phyloP scores from a whole-genome alignment of 2,113 vertebrate genomes.

The Ochotona princeps region DNA sequence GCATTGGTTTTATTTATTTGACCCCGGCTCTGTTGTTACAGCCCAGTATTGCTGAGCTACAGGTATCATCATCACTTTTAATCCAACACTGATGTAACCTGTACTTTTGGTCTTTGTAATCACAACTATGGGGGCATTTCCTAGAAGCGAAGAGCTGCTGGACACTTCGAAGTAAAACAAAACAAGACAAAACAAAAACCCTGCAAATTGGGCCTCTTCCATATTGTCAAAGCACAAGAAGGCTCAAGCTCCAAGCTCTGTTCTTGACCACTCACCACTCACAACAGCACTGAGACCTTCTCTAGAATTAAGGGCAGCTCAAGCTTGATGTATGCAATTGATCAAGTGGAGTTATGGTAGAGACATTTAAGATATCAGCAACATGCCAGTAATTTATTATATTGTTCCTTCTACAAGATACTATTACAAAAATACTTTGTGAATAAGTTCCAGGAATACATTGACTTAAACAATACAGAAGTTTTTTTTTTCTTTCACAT shows the following conservation, averaged over 20 bases:
- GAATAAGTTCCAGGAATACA: not conserved
- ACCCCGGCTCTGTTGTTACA: constrained; percentile 8
- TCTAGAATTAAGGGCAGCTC: not conserved
- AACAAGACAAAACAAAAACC: not conserved
- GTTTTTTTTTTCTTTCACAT: not conserved
- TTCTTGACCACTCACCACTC: rapidly evolving
- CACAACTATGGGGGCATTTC: constrained; percentile 56
- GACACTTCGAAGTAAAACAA: constrained; percentile 9
- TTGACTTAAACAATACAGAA: constrained; percentile 2
- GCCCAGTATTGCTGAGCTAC: constrained; percentile 24
- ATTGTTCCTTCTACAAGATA: constrained; percentile 26
- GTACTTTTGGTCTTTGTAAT: constrained; percentile 69
- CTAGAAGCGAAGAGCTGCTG: constrained; percentile 60
- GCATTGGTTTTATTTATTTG: not conserved
- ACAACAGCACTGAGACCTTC: not conserved
- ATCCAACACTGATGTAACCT: constrained; percentile 63
- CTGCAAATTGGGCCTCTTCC: not conserved
- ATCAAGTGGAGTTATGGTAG: not conserved
- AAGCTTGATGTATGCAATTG: not conserved
- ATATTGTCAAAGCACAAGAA: not conserved
- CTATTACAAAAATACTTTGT: constrained; percentile 24
- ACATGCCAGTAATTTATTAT: not conserved
- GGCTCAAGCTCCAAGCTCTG: not conserved
- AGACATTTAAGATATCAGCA: not conserved
- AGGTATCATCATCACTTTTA: constrained; percentile 52